These are phyloP conservation scores for Coelopa pilipes DNA, from an alignment of 2,888 invertebrate genomes.

Conservation along the genomic window DNA sequence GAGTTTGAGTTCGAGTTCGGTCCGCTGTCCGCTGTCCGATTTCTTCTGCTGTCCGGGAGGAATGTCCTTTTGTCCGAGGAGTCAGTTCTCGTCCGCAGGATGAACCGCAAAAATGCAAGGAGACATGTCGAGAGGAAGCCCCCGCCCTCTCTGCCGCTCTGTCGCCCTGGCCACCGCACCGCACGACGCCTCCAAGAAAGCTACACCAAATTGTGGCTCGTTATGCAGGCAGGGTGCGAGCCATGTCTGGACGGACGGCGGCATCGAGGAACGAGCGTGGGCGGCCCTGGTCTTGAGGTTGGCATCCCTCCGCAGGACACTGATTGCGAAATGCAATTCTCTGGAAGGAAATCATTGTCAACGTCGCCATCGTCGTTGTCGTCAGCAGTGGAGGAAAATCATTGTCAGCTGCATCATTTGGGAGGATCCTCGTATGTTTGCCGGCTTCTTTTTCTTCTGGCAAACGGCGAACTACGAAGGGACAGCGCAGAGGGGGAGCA, in stretches of 20 bases:
- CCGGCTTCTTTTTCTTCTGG: too few relatives aligned
- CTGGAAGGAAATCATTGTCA: conserved; percentile 12
- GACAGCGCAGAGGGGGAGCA: not conserved
- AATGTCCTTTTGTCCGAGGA: too few relatives aligned
- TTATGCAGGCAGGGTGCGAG: conserved; percentile 5
- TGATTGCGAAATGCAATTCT: conserved; percentile 20
- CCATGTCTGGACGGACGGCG: not conserved
- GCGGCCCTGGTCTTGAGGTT: conserved; percentile 1
- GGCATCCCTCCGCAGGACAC: not conserved
- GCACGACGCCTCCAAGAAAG: not conserved
- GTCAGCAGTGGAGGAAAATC: not conserved
- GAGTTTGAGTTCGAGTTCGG: too few relatives aligned
- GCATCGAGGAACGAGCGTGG: too few relatives aligned
- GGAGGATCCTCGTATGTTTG: conserved; percentile 4
- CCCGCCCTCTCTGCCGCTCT: too few relatives aligned
- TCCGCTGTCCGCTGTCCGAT: too few relatives aligned
- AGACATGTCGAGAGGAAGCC: not conserved
- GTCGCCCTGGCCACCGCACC: too few relatives aligned
- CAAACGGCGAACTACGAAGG: not conserved
- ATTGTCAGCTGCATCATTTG: conserved; percentile 6
- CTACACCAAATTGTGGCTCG: conserved; percentile 19
- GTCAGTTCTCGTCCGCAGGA: too few relatives aligned
- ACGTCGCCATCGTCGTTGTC: not conserved
- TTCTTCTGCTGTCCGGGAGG: too few relatives aligned
- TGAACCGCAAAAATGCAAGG: not conserved